Conservation (phyloP, 2,797 vertebrate genomes). For the Rhinatrema bivittatum region DNA sequence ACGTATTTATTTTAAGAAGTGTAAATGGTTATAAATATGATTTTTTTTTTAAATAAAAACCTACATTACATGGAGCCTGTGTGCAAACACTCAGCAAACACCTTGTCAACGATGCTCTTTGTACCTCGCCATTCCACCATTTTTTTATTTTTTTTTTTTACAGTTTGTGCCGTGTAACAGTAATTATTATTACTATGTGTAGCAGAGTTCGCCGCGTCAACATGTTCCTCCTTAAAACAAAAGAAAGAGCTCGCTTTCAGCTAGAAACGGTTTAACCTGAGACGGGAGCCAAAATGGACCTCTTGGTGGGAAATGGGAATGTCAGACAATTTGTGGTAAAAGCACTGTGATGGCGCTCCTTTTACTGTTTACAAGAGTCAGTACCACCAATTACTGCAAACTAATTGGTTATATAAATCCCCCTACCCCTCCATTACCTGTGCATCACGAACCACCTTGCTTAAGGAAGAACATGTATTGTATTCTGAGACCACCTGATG, state of each 20-base stretch:
- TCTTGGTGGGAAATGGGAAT: conserved; percentile 48
- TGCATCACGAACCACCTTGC: conserved; percentile 50
- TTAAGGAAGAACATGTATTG: conserved; percentile 39
- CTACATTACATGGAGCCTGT: conserved; percentile 80
- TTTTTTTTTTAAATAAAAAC: conserved; percentile 70
- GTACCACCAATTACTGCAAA: conserved; percentile 43
- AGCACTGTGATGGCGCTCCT: conserved; percentile 54
- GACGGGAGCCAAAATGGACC: conserved; percentile 51
- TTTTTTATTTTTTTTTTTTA: too few relatives aligned
- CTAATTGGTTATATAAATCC: conserved; percentile 38
- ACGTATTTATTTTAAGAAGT: conserved; percentile 58
- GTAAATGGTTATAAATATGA: conserved; percentile 98
- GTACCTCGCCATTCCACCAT: conserved; percentile 72
- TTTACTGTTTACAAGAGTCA: conserved; percentile 52
- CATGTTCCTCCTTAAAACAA: conserved; percentile 51
- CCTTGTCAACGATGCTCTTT: conserved; percentile 80
- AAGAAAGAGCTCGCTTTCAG: conserved; percentile 59
- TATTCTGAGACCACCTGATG: too few relatives aligned
- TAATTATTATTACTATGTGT: conserved; percentile 58
- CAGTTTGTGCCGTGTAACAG: conserved; percentile 66
- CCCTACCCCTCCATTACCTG: conserved; percentile 46
- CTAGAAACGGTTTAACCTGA: conserved; percentile 53
- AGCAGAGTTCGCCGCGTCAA: conserved; percentile 53
- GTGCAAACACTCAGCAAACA: conserved; percentile 80
- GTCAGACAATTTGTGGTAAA: conserved; percentile 38